A percentile compares a stretch with the other conserved stretches of the same genome.
phyloP scores from a whole-genome alignment of 1,140 invertebrate genomes.

The Drosophila chauvacae region DNA sequence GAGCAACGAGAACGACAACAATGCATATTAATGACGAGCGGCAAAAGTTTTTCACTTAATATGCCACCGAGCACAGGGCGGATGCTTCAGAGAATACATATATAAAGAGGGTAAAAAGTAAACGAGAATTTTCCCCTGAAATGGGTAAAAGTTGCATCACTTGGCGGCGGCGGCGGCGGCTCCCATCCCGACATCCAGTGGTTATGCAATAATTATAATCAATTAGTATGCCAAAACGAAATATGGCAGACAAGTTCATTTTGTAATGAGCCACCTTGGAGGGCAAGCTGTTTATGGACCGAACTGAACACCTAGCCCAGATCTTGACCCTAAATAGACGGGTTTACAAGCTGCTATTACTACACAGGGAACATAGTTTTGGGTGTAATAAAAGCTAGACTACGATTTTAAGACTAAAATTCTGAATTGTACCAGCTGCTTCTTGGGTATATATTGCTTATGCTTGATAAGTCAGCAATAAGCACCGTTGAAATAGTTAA shows the following conservation, averaged over 20 bases:
- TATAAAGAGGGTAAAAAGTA: constrained; percentile 6
- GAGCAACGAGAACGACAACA: constrained; percentile 59
- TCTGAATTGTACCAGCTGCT: not conserved
- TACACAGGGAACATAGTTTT: constrained; percentile 1
- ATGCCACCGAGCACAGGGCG: constrained; percentile 60
- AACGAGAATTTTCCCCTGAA: constrained; percentile 42
- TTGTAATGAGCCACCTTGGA: constrained; percentile 54
- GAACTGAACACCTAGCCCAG: constrained; percentile 38
- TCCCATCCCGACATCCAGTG: constrained; percentile 6
- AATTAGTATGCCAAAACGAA: constrained; percentile 71
- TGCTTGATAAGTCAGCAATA: not conserved
- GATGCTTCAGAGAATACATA: constrained; percentile 24
- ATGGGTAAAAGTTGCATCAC: constrained; percentile 58
- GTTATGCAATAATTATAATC: constrained; percentile 74
- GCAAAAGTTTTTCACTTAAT: constrained; percentile 81
- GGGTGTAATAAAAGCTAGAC: not conserved
- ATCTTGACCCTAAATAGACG: constrained; percentile 58
- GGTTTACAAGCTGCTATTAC: not conserved
- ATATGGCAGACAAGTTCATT: constrained; percentile 56
- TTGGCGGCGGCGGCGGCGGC: not conserved
- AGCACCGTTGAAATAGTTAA: not conserved
- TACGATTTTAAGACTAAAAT: not conserved
- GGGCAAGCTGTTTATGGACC: constrained; percentile 37
- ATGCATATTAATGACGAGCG: constrained; percentile 82
- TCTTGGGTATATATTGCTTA: not conserved